Conservation (phyloP, 2,797 vertebrate species). For the Oryzias sinensis region DNA sequence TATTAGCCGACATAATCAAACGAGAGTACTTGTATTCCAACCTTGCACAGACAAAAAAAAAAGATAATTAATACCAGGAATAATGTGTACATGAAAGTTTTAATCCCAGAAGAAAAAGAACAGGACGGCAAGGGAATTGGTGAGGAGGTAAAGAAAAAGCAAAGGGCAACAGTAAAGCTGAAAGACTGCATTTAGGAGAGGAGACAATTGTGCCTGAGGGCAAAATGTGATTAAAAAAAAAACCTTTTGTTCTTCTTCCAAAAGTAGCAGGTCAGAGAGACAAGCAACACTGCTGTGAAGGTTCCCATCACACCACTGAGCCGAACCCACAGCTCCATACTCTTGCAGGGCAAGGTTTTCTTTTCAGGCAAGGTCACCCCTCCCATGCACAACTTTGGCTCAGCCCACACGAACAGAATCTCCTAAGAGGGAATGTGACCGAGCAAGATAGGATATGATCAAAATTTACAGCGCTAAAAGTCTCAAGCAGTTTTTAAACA, state of each 20-base stretch:
- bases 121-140: neutral
- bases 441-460: neutral
- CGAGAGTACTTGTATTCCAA: conserved; percentile 97
- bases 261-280: conserved; percentile 94
- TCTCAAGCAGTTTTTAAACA: neutral
- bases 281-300: conserved; percentile 86
- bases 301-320: conserved; percentile 85
- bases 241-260: conserved; percentile 99
- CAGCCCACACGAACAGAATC: conserved; percentile 91
- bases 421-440: conserved; percentile 73
- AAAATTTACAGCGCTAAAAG: neutral
- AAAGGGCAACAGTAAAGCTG: neutral
- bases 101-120: conserved; percentile 3
- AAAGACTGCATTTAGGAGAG: too few relatives aligned
- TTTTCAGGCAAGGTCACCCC: conserved; percentile 87
- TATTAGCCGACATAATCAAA: conserved; percentile 94
- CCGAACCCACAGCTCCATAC: conserved; percentile 91
- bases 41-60: conserved; percentile 66
- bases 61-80: conserved; percentile 18
- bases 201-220: neutral
- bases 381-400: conserved; percentile 89
- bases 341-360: conserved; percentile 83
- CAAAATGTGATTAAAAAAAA: neutral
- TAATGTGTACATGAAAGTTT: neutral
- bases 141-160: neutral